phyloP scores from a whole-genome alignment of 2,113 vertebrate species.

The Tamias sibiricus region DNA sequence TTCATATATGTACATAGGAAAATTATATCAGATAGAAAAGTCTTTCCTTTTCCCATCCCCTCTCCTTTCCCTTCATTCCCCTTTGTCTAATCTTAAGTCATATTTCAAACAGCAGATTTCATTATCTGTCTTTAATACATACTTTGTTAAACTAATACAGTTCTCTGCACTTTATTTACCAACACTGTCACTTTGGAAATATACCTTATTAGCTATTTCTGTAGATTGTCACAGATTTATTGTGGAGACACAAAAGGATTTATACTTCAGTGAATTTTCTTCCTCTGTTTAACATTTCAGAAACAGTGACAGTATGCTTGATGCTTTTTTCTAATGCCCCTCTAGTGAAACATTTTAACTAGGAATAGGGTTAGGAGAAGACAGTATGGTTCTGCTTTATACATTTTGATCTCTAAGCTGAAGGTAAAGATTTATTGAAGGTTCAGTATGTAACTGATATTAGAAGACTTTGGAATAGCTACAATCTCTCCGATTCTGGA shows the following conservation, averaged over 20 bases:
- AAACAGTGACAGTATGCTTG: neutral
- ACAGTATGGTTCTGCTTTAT: neutral
- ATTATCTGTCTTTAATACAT: neutral
- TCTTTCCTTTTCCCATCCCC: no score
- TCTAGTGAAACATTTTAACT: neutral
- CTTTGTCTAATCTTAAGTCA: no score
- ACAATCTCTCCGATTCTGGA: neutral
- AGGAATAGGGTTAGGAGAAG: neutral
- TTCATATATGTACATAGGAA: no score
- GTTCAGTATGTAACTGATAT: neutral
- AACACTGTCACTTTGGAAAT: neutral
- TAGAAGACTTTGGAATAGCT: neutral
- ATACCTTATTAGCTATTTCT: neutral
- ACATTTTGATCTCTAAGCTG: neutral
- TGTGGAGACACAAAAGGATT: neutral
- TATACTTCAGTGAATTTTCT: neutral
- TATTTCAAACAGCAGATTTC: constrained; percentile 18
- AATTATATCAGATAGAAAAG: no score
- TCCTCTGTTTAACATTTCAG: neutral
- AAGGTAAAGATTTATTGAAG: neutral
- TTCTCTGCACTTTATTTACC: neutral
- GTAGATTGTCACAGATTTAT: neutral
- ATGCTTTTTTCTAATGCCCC: neutral
- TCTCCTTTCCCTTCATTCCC: no score
- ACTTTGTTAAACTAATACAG: neutral